Conservation (phyloP, 92 coral and sea anemone genomes). For the Actinernus sp. region DNA sequence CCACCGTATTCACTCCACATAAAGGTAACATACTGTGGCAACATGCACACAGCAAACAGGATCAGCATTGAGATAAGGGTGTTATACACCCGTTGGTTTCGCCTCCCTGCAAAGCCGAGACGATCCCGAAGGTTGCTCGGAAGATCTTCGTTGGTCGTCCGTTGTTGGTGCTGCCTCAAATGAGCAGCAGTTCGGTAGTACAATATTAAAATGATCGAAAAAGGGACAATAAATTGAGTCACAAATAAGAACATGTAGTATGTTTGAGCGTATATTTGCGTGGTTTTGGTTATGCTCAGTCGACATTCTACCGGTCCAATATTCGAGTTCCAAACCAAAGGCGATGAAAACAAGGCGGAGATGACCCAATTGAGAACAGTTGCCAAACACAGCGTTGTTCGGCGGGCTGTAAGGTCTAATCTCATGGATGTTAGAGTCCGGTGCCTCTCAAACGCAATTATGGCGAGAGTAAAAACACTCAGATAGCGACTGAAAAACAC, state of each 20-base stretch:
- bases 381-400: neutral
- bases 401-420: neutral
- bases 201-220: neutral
- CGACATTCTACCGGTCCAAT: slow-evolving; percentile 2
- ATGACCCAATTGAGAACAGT: neutral
- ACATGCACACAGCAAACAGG: slow-evolving; percentile 1
- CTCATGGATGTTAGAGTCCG: neutral
- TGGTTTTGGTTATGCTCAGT: neutral
- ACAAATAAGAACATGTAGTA: neutral
- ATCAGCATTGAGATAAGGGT: neutral
- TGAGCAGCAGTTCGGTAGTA: neutral
- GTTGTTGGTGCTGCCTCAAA: neutral
- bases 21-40: neutral
- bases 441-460: neutral
- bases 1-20: neutral
- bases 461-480: neutral
- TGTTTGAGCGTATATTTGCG: neutral
- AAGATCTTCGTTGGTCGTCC: neutral
- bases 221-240: slow-evolving; percentile 1
- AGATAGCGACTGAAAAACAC: neutral
- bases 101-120: neutral
- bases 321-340: neutral
- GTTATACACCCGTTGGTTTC: neutral
- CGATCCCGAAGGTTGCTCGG: neutral
- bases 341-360: neutral